Evolutionary conservation across 1,140 invertebrate species (phyloP), one percentile per base, ranked within the genome.

Genomic region (Papilio helenus): DNA sequence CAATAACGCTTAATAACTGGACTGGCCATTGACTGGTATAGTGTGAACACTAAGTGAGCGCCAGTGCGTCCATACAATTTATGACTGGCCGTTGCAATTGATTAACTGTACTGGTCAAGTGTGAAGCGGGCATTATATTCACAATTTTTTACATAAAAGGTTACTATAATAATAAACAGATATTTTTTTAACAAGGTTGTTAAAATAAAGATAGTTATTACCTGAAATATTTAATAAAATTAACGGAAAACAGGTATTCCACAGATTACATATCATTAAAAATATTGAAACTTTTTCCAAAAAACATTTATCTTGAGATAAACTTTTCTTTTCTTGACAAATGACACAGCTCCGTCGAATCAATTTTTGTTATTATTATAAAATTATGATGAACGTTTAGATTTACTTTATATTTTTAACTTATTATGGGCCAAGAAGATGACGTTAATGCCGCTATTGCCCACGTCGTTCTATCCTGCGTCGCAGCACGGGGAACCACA

Each of bases 381-480:
- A 68, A 42, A 72, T 61, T 46, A 79, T 76, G 74, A 71, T 79
- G 77, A 29, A n/a, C 72, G 55, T 65, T 78, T 29, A 61, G 26
- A 44, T 82, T 78, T 81, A 81, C 76, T 84, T 81, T 85, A 44
- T 72, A 79, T 72, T 39, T 18, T 76, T 77, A 23, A 78, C 23
- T 72, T 86, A 82, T 42, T 82, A 91, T 91, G 89, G 88, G 89
- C 9, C 72, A 83, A 78, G 88, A 91, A 68, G 88, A 90, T 82
- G 89, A 88, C 79, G 10, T 92, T 71, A 86, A 90, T 46, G 86
- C 89, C 7, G 88, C 91, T 49, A 71, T 92, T 73, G 89, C 90
- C 39, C 91, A 93, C 80, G 82, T 92, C 76, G 83, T 92, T 80
- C 55, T 93, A 80, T 89, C 88, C 61, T 89, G 88, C 80, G 88